A percentile compares a stretch with the other conserved stretches of the same genome.
phyloP scores from a whole-genome alignment of 2,113 vertebrate genomes.

The Madoqua kirkii region DNA sequence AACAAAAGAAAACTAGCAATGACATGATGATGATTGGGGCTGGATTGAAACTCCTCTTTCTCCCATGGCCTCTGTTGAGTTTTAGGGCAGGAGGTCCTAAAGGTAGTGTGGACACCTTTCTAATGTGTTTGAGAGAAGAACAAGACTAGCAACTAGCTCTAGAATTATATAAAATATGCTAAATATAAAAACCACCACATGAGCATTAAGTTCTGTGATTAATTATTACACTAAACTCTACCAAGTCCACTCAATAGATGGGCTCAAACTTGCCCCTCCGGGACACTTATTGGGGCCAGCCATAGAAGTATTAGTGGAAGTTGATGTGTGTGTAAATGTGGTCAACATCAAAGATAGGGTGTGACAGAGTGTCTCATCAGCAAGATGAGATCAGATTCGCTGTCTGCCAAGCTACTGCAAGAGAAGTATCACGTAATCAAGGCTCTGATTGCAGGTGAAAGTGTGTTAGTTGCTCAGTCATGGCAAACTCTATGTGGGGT shows the following conservation, averaged over 20 bases:
- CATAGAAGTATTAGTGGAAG: background rate
- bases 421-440: background rate
- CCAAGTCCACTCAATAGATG: background rate
- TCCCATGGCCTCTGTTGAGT: background rate
- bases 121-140: background rate
- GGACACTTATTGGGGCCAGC: background rate
- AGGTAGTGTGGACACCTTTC: background rate
- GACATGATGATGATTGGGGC: background rate
- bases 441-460: background rate
- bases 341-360: background rate
- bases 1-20: background rate
- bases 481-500: background rate
- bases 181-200: background rate
- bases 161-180: background rate
- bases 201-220: background rate
- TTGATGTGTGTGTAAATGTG: background rate
- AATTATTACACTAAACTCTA: background rate
- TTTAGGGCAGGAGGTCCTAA: background rate
- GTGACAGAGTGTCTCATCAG: background rate
- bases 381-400: background rate
- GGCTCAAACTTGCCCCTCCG: background rate
- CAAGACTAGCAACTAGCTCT: background rate
- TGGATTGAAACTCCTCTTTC: background rate
- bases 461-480: background rate
- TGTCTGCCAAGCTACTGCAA: background rate